Evolutionary conservation across 2,113 vertebrate genomes (phyloP), one percentile per base, ranked within the genome.

Genomic region (Daubentonia madagascariensis): DNA sequence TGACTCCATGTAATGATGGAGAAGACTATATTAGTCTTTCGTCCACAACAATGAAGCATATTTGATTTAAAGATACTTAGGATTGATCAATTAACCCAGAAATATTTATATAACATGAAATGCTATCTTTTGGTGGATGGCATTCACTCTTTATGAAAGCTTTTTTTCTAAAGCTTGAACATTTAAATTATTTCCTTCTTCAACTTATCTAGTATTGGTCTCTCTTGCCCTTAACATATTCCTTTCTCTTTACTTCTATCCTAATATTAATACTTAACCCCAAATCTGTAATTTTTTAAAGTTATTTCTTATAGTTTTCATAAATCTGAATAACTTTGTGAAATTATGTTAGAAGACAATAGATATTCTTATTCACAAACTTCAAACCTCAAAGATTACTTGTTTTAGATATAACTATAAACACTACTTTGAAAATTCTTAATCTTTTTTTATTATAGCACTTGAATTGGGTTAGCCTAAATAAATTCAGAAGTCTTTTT

Each of bases 291-390:
- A 5, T 59, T 73, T 72, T 68, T 68, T 32, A 63, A 89, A 52
- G 13, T 67, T 30, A 68, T 70, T 61, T 89, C 57, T 52, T 48
- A 1, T 59, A 65, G 22, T 48, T 96, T 95, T 43, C 2, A 79
- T 48, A 90, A 73, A 84, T 92, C 70, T 73, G 79, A 95, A 54
- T 94, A 48, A 40, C 1, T 18, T 72, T 83, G 16, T 59, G 13
- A 92, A 84, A 57, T 68, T 57, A 63, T 61, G 80, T 76, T 52
- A 85, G 35, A 83, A 72, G 30, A 45, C 4, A 89, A n/a, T 35
- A 85, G 13, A 14, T 3, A 72, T 85, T 93, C 73, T 95, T 50
- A 83, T 13, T 61, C n/a, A 73, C 37, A 68, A 97, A 96, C 87
- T 59, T 13, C 87, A 22, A 80, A 50, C 11, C 28, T 48, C 4